Percentiles rank a stretch among this genome's conserved stretches.
These are phyloP conservation scores for Hystrix cristata DNA, from an alignment of 2,113 vertebrate species.

Conservation along the genomic window DNA sequence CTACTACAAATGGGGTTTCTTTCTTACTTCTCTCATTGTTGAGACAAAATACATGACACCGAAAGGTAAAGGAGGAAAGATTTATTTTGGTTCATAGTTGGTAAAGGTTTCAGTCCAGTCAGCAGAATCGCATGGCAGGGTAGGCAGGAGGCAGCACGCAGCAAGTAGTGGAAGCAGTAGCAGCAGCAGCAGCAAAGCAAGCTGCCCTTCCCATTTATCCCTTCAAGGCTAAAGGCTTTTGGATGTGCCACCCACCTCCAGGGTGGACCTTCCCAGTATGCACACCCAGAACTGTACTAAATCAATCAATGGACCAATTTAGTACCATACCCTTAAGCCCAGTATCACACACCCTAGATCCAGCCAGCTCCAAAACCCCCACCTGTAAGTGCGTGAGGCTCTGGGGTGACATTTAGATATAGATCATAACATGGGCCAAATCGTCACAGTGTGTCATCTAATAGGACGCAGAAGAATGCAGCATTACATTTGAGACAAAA, in stretches of 20 bases:
- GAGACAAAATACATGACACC: background rate
- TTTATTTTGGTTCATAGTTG: background rate
- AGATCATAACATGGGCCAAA: background rate
- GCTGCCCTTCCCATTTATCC: background rate
- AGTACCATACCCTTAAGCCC: background rate
- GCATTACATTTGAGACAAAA: background rate
- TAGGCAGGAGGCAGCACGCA: background rate
- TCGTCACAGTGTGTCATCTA: background rate
- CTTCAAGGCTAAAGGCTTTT: background rate
- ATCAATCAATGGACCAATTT: background rate
- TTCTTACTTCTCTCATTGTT: background rate
- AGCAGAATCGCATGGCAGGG: background rate
- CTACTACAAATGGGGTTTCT: background rate
- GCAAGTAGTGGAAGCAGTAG: background rate
- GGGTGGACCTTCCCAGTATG: background rate
- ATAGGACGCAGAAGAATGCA: background rate
- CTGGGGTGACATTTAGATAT: background rate
- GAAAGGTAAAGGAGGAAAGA: background rate
- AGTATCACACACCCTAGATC: background rate
- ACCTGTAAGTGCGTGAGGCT: background rate
- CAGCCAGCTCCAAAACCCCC: background rate
- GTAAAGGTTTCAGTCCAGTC: background rate
- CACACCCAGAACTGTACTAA: background rate
- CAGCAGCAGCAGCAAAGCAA: background rate
- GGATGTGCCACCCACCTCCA: background rate